phyloP scores from a whole-genome alignment of 2,888 invertebrate species.

The Choreutis nemorana region DNA sequence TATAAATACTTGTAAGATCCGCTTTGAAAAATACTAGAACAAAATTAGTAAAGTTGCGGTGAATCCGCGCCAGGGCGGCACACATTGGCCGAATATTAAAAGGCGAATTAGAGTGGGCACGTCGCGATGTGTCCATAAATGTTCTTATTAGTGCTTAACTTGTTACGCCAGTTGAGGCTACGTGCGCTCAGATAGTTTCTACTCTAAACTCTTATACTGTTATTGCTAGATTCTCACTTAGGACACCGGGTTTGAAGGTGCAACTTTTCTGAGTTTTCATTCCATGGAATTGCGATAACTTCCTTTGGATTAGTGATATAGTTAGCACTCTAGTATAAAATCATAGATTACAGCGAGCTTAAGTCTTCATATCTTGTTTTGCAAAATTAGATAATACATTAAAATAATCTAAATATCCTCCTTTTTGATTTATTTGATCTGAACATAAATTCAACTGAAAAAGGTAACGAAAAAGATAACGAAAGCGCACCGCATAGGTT shows the following conservation, averaged over 20 bases:
- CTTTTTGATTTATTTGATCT: neutral
- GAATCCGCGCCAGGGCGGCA: slow-evolving; percentile 27
- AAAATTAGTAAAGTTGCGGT: slow-evolving; percentile 38
- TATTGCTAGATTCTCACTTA: too few relatives aligned
- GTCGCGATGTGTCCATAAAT: slow-evolving; percentile 39
- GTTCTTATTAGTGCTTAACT: slow-evolving; percentile 37
- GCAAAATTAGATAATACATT: too few relatives aligned
- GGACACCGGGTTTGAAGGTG: too few relatives aligned
- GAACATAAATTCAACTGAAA: neutral
- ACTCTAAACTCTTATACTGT: neutral
- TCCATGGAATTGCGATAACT: too few relatives aligned
- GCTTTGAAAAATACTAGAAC: slow-evolving; percentile 36
- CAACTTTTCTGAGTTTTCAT: too few relatives aligned
- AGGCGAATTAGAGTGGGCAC: slow-evolving; percentile 45
- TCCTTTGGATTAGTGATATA: too few relatives aligned
- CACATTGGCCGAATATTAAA: slow-evolving; percentile 55
- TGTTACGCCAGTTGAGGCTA: neutral
- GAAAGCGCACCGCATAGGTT: slow-evolving; percentile 48
- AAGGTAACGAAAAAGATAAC: slow-evolving; percentile 3
- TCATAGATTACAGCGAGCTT: neutral
- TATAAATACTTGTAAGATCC: too few relatives aligned
- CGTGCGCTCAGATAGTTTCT: neutral
- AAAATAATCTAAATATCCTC: neutral
- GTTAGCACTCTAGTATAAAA: neutral
- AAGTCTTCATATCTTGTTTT: too few relatives aligned